phyloP scores from a whole-genome alignment of 2,113 vertebrate species.

The Xiphophorus maculatus region DNA sequence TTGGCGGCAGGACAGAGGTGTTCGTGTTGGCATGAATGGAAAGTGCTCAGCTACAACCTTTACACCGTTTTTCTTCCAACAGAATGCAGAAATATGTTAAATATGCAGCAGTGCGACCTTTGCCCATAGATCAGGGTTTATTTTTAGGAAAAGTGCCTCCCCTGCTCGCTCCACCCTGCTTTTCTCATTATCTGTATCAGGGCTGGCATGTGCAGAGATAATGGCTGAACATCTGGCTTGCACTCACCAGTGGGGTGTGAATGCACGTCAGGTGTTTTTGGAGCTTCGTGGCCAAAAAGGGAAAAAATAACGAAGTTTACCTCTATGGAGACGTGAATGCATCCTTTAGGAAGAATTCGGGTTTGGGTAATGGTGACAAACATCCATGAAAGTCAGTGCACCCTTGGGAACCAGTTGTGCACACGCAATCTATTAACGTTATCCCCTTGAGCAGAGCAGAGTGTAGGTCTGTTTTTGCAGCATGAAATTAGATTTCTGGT shows the following conservation, averaged over 20 bases:
- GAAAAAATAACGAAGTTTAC: neutral
- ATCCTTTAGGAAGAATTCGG: neutral
- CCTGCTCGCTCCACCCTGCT: slow-evolving; percentile 27
- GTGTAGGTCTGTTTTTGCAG: slow-evolving; percentile 29
- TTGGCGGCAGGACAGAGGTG: slow-evolving; percentile 12
- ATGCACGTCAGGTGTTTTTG: neutral
- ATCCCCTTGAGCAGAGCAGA: slow-evolving; percentile 21
- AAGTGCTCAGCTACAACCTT: slow-evolving; percentile 35
- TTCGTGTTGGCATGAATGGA: slow-evolving; percentile 38
- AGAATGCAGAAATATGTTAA: slow-evolving; percentile 71
- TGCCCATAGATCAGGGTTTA: slow-evolving; percentile 59
- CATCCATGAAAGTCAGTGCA: slow-evolving; percentile 34
- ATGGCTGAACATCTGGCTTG: slow-evolving; percentile 15
- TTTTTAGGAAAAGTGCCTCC: slow-evolving; percentile 63
- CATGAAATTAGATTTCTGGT: slow-evolving; percentile 50
- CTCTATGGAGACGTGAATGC: neutral
- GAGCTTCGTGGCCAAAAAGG: slow-evolving; percentile 11
- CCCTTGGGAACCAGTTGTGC: slow-evolving; percentile 12
- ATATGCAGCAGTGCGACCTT: slow-evolving; percentile 68
- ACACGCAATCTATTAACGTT: slow-evolving; percentile 12
- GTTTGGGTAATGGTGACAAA: slow-evolving; percentile 2
- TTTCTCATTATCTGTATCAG: slow-evolving; percentile 44
- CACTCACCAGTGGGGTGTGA: neutral
- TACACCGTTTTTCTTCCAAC: slow-evolving; percentile 26
- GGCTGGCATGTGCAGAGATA: slow-evolving; percentile 28